phyloP scores from a whole-genome alignment of 2,113 vertebrate genomes.

The Actinemys pallida region DNA sequence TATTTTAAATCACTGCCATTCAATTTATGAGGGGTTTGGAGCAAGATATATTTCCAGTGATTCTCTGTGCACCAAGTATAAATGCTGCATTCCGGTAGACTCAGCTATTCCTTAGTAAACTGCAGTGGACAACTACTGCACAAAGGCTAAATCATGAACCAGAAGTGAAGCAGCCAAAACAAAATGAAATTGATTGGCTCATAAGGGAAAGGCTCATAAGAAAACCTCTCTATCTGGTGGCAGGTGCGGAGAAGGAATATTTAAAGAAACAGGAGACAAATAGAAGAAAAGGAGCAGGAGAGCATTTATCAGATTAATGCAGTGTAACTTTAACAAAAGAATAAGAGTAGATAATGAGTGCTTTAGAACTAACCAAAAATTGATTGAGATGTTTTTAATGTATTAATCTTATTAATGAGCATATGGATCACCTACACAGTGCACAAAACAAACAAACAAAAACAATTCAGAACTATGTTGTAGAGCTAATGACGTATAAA shows the following conservation, averaged over 20 bases:
- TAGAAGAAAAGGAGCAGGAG: slow-evolving; percentile 11
- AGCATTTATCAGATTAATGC: fast-evolving
- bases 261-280: not conserved
- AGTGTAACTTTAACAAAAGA: not conserved
- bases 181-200: not conserved
- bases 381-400: not conserved
- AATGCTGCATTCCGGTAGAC: not conserved
- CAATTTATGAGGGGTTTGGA: not conserved
- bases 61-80: not conserved
- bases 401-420: not conserved
- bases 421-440: not conserved
- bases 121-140: not conserved
- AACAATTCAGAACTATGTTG: not conserved
- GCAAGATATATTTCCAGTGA: not conserved
- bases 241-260: not conserved
- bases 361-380: not conserved
- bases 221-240: not conserved
- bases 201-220: not conserved
- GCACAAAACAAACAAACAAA: not conserved
- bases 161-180: not conserved
- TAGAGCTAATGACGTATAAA: not conserved
- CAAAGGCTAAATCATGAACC: not conserved
- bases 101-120: not conserved
- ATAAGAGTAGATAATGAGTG: not conserved
- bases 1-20: not conserved